Evolutionary conservation across 2,888 invertebrate species (phyloP).

Genomic region (Salpingus planirostris): DNA sequence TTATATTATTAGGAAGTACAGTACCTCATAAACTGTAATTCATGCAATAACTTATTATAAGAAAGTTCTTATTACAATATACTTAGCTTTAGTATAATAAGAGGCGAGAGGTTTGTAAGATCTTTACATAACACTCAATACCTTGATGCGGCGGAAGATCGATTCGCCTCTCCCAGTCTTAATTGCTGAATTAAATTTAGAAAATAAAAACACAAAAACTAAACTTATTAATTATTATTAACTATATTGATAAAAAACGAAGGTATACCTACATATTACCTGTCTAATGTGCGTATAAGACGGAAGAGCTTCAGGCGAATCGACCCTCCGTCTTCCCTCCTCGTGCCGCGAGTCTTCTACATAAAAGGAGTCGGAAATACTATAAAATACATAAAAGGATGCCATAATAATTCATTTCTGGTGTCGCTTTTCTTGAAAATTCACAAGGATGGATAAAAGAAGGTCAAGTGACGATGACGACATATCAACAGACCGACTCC

Average conservation of each 20-base stretch:
- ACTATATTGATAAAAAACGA: too few relatives aligned
- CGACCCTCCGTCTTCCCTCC: slow-evolving; percentile 26
- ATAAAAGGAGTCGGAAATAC: slow-evolving; percentile 13
- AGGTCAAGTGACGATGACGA: slow-evolving; percentile 26
- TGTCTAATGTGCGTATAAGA: too few relatives aligned
- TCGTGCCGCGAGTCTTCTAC: slow-evolving; percentile 23
- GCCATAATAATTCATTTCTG: too few relatives aligned
- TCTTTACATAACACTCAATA: slow-evolving; percentile 27
- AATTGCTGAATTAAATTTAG: too few relatives aligned
- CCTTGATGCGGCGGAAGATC: slow-evolving; percentile 27
- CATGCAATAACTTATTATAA: slow-evolving; percentile 48
- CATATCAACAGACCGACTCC: slow-evolving; percentile 35
- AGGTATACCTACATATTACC: too few relatives aligned
- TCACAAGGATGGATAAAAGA: slow-evolving; percentile 22
- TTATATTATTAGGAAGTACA: slow-evolving; percentile 46
- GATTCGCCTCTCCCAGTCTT: slow-evolving; percentile 24
- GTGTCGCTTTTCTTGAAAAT: too few relatives aligned
- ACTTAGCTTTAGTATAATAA: slow-evolving; percentile 44
- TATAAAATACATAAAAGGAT: background rate
- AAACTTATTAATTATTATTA: too few relatives aligned
- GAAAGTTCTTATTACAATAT: slow-evolving; percentile 44
- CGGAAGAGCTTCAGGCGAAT: too few relatives aligned
- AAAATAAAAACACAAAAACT: too few relatives aligned
- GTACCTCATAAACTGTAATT: slow-evolving; percentile 47
- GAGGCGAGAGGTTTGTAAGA: slow-evolving; percentile 41